A percentile compares a stretch with the other conserved stretches of the same genome.
phyloP scores from a whole-genome alignment of 2,888 invertebrate genomes.

The Drosophila neotestacea region DNA sequence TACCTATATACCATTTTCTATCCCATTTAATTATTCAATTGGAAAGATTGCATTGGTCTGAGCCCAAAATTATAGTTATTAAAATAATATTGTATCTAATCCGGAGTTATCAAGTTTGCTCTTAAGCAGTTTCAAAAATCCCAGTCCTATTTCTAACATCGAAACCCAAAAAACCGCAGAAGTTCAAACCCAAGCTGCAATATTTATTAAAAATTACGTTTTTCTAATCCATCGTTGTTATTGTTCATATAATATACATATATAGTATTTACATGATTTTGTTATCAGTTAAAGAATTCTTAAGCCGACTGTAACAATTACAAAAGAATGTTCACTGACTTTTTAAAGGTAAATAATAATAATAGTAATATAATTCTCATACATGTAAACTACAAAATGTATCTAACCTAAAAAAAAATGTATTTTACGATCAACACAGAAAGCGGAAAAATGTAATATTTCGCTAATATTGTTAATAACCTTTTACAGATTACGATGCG shows the following conservation, averaged over 20 bases:
- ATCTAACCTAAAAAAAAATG: slow-evolving; percentile 36
- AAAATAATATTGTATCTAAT: slow-evolving; percentile 51
- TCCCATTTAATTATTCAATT: slow-evolving; percentile 7
- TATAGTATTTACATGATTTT: slow-evolving; percentile 48
- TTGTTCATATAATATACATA: slow-evolving; percentile 39
- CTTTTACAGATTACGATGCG: slow-evolving; percentile 71
- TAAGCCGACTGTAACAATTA: slow-evolving; percentile 56
- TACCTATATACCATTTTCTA: background rate
- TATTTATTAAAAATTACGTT: slow-evolving; percentile 14
- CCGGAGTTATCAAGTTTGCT: slow-evolving; percentile 23
- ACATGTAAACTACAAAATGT: slow-evolving; percentile 54
- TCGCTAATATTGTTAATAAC: slow-evolving; percentile 29
- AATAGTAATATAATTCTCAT: slow-evolving; percentile 25
- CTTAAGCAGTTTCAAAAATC: slow-evolving; percentile 11
- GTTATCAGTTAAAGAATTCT: slow-evolving; percentile 59
- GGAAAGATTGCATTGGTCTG: slow-evolving; percentile 7
- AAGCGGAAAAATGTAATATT: background rate
- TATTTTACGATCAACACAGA: slow-evolving; percentile 11
- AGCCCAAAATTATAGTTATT: slow-evolving; percentile 22
- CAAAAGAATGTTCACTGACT: slow-evolving; percentile 33
- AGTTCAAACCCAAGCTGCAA: slow-evolving; percentile 26
- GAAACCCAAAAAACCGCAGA: background rate
- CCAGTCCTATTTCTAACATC: slow-evolving; percentile 2
- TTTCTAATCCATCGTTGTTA: slow-evolving; percentile 34
- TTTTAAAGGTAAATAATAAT: slow-evolving; percentile 68